phyloP scores from a whole-genome alignment of 2,113 vertebrate genomes.

The Tragulus kanchil region DNA sequence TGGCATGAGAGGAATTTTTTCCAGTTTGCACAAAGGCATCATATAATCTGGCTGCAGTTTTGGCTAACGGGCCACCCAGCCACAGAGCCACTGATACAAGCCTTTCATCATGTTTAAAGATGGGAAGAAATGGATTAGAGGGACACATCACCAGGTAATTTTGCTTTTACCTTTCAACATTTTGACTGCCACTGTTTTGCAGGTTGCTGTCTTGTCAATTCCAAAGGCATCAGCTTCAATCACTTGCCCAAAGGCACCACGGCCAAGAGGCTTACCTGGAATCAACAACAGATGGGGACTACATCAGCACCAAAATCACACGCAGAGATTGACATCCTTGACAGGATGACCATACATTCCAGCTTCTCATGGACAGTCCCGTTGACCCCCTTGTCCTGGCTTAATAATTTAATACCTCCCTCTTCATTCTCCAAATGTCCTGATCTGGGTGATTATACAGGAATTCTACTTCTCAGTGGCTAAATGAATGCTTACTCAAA shows the following conservation, averaged over 20 bases:
- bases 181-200: conserved; percentile 98
- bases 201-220: conserved; percentile 96
- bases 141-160: neutral
- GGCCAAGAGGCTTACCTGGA: conserved; percentile 95
- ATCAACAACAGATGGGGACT: conserved; percentile 6
- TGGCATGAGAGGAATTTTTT: neutral
- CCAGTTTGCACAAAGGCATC: neutral
- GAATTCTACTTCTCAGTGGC: neutral
- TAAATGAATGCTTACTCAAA: neutral
- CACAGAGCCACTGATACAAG: neutral
- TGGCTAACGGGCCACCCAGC: neutral
- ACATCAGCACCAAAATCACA: neutral
- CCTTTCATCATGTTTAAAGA: neutral
- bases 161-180: conserved; percentile 96
- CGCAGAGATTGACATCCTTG: neutral
- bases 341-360: neutral
- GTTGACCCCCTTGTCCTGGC: neutral
- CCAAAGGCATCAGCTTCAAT: conserved; percentile 98
- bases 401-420: neutral
- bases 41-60: neutral
- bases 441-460: neutral
- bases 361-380: neutral
- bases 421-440: neutral
- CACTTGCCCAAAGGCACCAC: conserved; percentile 98
- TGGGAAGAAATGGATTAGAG: neutral